phyloP scores from a whole-genome alignment of 92 coral and sea anemone species.

The Phymanthus crucifer region DNA sequence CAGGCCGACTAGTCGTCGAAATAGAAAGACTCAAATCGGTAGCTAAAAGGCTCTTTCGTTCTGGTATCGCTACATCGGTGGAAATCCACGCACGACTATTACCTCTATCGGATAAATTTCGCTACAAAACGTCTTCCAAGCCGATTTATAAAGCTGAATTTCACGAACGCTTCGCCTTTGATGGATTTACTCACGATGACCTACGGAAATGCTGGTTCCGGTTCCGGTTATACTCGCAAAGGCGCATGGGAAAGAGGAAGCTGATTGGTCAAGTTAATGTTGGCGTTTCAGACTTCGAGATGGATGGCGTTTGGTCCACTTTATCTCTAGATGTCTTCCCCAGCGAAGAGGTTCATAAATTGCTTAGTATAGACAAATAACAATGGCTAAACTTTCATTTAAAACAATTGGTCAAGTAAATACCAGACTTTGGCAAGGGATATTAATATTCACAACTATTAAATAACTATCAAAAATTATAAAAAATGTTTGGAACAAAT shows the following conservation, averaged over 20 bases:
- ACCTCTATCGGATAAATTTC: constrained; percentile 53
- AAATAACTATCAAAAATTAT: too few relatives aligned
- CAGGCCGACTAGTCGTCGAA: constrained; percentile 51
- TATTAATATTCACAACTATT: too few relatives aligned
- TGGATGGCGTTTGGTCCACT: constrained; percentile 54
- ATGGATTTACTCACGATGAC: constrained; percentile 45
- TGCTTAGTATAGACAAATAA: constrained; percentile 9
- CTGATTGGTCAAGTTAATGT: constrained; percentile 58
- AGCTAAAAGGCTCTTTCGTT: constrained; percentile 34
- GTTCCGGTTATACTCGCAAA: constrained; percentile 57
- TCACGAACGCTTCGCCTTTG: constrained; percentile 62
- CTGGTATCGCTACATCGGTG: constrained; percentile 43
- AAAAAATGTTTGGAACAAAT: too few relatives aligned
- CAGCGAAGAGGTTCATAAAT: constrained; percentile 40
- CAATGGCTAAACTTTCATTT: neutral
- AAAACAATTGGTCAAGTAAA: neutral
- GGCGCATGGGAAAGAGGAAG: constrained; percentile 37
- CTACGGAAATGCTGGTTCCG: constrained; percentile 60
- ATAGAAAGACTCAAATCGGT: constrained; percentile 47
- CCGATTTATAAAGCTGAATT: constrained; percentile 43
- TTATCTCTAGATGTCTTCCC: constrained; percentile 59
- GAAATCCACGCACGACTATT: constrained; percentile 50
- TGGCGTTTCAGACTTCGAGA: constrained; percentile 58
- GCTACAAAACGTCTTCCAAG: constrained; percentile 63
- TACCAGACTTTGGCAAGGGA: too few relatives aligned